A percentile compares a stretch with the other conserved stretches of the same genome.
These are phyloP conservation scores for Haliclona indistincta DNA, from an alignment of 37 sponge, comb jelly and placozoan species.

Conservation along the genomic window DNA sequence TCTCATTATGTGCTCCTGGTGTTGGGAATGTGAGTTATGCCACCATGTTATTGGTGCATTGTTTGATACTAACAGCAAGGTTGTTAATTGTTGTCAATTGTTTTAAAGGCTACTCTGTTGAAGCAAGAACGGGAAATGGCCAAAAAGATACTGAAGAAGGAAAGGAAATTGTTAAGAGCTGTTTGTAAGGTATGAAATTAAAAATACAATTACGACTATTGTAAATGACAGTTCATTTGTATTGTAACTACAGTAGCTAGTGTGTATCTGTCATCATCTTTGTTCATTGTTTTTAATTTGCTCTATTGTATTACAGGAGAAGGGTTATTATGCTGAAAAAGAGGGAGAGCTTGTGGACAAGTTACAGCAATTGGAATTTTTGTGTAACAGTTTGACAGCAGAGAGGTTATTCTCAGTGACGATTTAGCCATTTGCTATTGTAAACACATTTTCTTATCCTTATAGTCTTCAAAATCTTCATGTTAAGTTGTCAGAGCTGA, in stretches of 20 bases:
- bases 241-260: background rate
- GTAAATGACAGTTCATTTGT: background rate
- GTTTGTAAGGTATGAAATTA: conserved; percentile 56
- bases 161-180: conserved; percentile 74
- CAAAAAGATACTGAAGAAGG: conserved; percentile 74
- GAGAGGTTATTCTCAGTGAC: conserved; percentile 49
- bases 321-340: conserved; percentile 63
- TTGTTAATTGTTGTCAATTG: too few relatives aligned
- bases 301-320: conserved; percentile 15
- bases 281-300: background rate
- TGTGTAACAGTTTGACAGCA: conserved; percentile 53
- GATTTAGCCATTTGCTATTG: background rate
- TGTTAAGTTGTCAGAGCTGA: conserved; percentile 9
- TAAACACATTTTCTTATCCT: background rate
- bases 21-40: too few relatives aligned
- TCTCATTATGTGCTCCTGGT: too few relatives aligned
- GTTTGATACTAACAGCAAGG: too few relatives aligned
- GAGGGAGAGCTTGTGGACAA: conserved; percentile 40
- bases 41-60: too few relatives aligned
- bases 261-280: background rate
- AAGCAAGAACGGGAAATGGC: conserved; percentile 71
- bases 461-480: conserved; percentile 38
- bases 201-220: background rate
- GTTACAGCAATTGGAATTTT: conserved; percentile 71
- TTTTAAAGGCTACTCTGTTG: conserved; percentile 42